Base-by-base conservation (phyloP, 2,888 invertebrate species). In the Melolontha melolontha region DNA sequence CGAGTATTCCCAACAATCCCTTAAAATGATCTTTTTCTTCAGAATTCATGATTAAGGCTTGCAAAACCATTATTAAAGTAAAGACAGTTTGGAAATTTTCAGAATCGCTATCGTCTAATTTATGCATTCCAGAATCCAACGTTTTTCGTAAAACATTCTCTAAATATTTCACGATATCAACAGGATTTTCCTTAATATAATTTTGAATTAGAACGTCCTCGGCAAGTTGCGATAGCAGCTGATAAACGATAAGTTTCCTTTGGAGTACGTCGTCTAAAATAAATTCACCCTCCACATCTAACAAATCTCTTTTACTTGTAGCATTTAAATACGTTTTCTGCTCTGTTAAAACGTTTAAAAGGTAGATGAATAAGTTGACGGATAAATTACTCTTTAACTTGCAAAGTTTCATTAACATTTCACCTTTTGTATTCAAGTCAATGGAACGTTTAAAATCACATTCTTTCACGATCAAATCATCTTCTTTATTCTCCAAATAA, bases 141-240 rank as follows among this genome's bases (percentile, higher is more conserved):
- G 75, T 71, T 54, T 69, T 76, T 40, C 71, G 67, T 12, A 88
- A 80, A 73, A 85, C 84, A 68, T 83, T 78, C 76, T 85, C 82
- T 51, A 88, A 82, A 72, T 87, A 88, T 66, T 83, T 78, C 1
- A 87, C 76, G 2, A 88, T 82, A 71, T 83, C 79, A 8, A 76
- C 71, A 4, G 87, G 86, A 71, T 85, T 82, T 16, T 79, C 76
- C 76, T 83, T 86, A 44, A 88, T 79, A 62, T 80, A 75, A 57
- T 78, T 77, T 44, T 85, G 80, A 34, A 87, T 79, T 75, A 82
- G 82, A 64, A 84, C 81, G 70, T 83, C 82, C 66, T 83, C 83
- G 1, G 86, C 81, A 76, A 89, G 81, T 74, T 85, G 84, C 66
- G 86, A 84, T 17, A 89, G 80, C 47, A 87, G 72, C 66, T 86